Conservation (phyloP, 2,888 invertebrate species). For the Eupithecia vulgata region DNA sequence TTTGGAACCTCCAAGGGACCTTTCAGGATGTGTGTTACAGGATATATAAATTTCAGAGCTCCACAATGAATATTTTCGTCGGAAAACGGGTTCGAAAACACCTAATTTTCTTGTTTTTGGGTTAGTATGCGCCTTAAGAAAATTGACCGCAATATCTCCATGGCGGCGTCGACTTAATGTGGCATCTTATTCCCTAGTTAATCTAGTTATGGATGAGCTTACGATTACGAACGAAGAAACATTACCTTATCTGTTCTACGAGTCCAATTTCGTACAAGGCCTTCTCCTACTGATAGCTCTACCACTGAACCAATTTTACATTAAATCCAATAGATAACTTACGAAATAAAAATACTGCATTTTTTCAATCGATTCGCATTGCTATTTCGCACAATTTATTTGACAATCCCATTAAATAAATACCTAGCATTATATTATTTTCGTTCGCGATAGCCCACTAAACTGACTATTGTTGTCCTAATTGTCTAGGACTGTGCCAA, state of each 20-base stretch:
- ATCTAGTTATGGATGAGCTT: not conserved
- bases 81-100: no score
- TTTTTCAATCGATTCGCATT: not conserved
- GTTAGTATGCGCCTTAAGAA: no score
- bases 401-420: not conserved
- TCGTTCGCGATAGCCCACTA: slow-evolving; percentile 20
- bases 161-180: no score
- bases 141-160: no score
- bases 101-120: no score
- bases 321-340: not conserved
- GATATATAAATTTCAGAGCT: no score
- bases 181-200: not conserved
- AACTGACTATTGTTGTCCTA: slow-evolving; percentile 22
- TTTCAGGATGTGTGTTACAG: no score
- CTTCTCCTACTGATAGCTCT: not conserved
- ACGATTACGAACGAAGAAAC: not conserved
- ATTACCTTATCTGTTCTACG: not conserved
- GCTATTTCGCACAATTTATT: not conserved
- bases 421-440: slow-evolving; percentile 3
- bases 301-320: not conserved
- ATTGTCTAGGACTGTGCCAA: slow-evolving; percentile 30
- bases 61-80: no score
- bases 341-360: not conserved
- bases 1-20: no score
- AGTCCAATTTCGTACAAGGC: not conserved